Percentiles rank a stretch among this genome's conserved stretches.
Evolutionary conservation across 92 coral and sea anemone species (phyloP).

Genomic region (Ricordea florida): DNA sequence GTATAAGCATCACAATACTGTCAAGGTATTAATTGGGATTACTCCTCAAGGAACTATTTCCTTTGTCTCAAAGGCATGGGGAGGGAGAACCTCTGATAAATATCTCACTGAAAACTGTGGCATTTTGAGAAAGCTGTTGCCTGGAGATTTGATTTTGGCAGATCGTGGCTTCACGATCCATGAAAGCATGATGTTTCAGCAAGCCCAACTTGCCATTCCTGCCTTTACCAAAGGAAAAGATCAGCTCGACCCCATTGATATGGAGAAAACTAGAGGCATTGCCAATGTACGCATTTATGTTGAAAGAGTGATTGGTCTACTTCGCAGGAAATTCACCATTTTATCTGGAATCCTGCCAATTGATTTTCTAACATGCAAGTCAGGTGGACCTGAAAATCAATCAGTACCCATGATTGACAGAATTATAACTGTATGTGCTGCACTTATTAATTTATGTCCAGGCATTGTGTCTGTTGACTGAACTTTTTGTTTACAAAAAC

Average conservation of each 20-base stretch:
- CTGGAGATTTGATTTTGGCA: not conserved
- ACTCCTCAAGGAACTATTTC: constrained; percentile 18
- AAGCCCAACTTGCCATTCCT: constrained; percentile 7
- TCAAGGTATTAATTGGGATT: constrained; percentile 17
- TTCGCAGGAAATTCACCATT: constrained; percentile 5
- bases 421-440: too few species aligned
- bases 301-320: constrained; percentile 20
- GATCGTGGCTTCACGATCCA: not conserved
- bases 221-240: constrained; percentile 19
- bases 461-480: too few species aligned
- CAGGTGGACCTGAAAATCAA: not conserved
- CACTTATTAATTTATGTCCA: too few species aligned
- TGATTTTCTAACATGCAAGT: not conserved
- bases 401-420: constrained; percentile 33
- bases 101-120: not conserved
- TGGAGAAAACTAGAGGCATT: constrained; percentile 4
- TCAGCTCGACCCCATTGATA: constrained; percentile 25
- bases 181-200: not conserved
- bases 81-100: not conserved
- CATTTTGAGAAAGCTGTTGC: not conserved
- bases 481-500: too few species aligned
- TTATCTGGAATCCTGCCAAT: not conserved
- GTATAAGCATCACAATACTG: constrained; percentile 4
- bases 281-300: constrained; percentile 8
- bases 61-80: constrained; percentile 1